Base-by-base conservation (phyloP, 2,113 vertebrate species). In the Neomonachus schauinslandi region DNA sequence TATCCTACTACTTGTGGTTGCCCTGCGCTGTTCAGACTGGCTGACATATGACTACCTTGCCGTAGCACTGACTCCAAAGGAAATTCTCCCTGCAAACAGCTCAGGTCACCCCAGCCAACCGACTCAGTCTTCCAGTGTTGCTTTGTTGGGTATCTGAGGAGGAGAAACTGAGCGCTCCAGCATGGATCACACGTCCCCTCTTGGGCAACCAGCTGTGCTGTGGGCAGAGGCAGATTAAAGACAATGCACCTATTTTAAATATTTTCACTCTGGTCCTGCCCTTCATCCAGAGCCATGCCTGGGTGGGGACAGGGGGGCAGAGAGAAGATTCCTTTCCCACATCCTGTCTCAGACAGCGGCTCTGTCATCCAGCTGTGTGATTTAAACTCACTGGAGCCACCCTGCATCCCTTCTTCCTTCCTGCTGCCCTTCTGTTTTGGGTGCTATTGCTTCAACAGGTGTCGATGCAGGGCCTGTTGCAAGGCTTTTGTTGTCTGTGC, bases 131-230 rank as follows among this genome's bases (percentile, higher is more conserved):
- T 81, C 61, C n/a, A 15, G 33, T 42, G 28, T 46, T 67, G 39
- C 42, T 91, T 46, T 2, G 4, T 63, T 57, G 31, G 22, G 22
- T 15, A 4, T 3, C 21, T 21, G 7, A 13, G 7, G 19, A 82
- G 51, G 19, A 74, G 22, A 51, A 71, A 59, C 2, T 9, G 28
- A 42, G 24, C 11, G 36, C 7, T 14, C n/a, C 33, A 1, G 12
- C 0, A 0, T 59, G 49, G 74, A 0, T 51, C 53, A 19, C 39
- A 9, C 11, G 11, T 7, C 42, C n/a, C 5, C n/a, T 51, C 1
- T 31, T 8, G 11, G 7, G 28, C 12, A 51, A 21, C 3, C 21
- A 59, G 5, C 61, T 93, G 39, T 65, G 12, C 14, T 72, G 14
- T 39, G 8, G 82, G 21, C 39, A 46, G 33, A 18, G 10, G 28